A percentile compares a stretch with the other conserved stretches of the same genome.
Evolutionary conservation across 2,797 vertebrate genomes (phyloP).

Genomic region (Hyperoplus immaculatus): DNA sequence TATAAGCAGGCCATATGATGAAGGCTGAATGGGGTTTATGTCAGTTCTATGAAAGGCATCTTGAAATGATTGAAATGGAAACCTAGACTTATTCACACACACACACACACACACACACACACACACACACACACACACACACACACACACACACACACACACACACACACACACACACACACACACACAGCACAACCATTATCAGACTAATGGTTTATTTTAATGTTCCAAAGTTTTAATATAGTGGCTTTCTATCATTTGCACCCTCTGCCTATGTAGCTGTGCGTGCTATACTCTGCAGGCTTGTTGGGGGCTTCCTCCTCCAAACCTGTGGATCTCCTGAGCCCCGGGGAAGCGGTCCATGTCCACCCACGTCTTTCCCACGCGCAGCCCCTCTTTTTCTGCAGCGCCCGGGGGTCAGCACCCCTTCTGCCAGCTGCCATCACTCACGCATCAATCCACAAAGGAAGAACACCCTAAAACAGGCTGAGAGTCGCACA

Average conservation of each 20-base stretch:
- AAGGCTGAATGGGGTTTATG: too few relatives aligned
- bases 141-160: too few relatives aligned
- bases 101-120: too few relatives aligned
- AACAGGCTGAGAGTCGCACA: slow-evolving; percentile 36
- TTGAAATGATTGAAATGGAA: too few relatives aligned
- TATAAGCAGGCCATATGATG: too few relatives aligned
- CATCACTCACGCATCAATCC: slow-evolving; percentile 53
- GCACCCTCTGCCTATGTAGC: not conserved
- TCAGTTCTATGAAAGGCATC: too few relatives aligned
- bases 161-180: too few relatives aligned
- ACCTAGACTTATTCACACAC: too few relatives aligned
- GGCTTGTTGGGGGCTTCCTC: slow-evolving; percentile 23
- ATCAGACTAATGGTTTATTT: not conserved
- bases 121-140: too few relatives aligned
- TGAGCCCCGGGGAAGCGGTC: slow-evolving; percentile 34
- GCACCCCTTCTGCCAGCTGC: slow-evolving; percentile 46
- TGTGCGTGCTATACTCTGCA: not conserved
- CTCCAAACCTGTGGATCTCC: slow-evolving; percentile 19
- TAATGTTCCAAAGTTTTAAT: not conserved
- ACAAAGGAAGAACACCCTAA: slow-evolving; percentile 39
- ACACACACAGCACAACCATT: not conserved
- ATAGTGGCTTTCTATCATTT: not conserved
- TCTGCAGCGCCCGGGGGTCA: slow-evolving; percentile 47
- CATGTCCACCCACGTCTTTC: slow-evolving; percentile 68
- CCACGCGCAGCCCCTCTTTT: slow-evolving; percentile 39